Base-by-base conservation (phyloP, 1,140 invertebrate species). In the Cydia splendana region DNA sequence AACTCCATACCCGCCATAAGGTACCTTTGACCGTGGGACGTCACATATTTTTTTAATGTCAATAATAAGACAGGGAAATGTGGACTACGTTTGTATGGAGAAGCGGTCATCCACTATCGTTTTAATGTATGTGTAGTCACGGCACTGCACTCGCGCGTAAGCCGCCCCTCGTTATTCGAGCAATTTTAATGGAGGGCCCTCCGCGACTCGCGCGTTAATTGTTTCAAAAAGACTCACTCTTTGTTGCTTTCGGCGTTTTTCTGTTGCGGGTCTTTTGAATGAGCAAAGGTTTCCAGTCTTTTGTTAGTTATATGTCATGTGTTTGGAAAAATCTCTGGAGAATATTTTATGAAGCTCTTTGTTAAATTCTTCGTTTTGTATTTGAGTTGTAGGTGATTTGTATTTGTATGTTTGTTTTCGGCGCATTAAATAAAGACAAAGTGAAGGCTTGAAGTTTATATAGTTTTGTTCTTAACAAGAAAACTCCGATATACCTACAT, bases 51-150 rank as follows among this genome's bases (percentile, higher is more conserved):
- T n/a, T n/a, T 4, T 4, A 38, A 38, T 38, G 7, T 38, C 34
- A 38, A 7, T 38, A 38, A 0, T 6, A 2, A 38, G 34, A 0
- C 5, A 38, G 5, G 34, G 4, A 12, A 45, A 1, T 45, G 10
- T 9, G 42, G 10, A 45, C 2, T 12, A 45, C 2, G 12, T 45
- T 45, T 57, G 45, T 48, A 48, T 7, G 45, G 4, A 48, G 0
- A 4, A 48, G 12, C 45, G 45, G 13, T 48, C 7, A 12, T 48
- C 12, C 45, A 4, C 79, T 42, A 42, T 42, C 38, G 38, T 62
- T 75, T 10, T 87, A 89, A 90, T 89, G 84, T 88, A 89, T 90
- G 85, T 83, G 80, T 78, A 86, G 85, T 87, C 89, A 90, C 81
- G 86, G 30, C 67, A 71, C 79, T 79, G 74, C 73, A 24, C 42